Conservation (phyloP, 2,888 invertebrate species). For the Coelopa pilipes region DNA sequence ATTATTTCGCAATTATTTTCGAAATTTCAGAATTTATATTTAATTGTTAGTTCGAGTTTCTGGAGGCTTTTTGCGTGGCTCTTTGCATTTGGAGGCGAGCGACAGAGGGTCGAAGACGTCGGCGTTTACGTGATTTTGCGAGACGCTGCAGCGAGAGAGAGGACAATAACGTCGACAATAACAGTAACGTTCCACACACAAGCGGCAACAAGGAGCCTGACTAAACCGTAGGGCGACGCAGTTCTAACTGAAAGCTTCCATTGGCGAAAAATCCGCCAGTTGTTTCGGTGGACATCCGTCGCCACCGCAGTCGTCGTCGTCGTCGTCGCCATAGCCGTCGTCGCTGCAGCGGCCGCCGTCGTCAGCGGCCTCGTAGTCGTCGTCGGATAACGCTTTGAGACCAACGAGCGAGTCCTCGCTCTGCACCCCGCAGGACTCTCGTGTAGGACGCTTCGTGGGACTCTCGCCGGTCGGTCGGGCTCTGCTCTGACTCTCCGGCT, state of each 20-base stretch:
- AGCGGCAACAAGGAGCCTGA: constrained; percentile 52
- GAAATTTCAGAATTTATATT: too few relatives aligned
- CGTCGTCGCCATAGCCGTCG: constrained; percentile 42
- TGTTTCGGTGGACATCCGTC: constrained; percentile 43
- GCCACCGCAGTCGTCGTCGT: constrained; percentile 35
- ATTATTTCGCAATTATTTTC: too few relatives aligned
- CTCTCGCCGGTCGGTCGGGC: too few relatives aligned
- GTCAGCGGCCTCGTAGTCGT: constrained; percentile 29
- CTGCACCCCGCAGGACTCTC: constrained; percentile 33
- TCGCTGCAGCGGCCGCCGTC: constrained; percentile 38
- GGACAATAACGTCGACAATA: constrained; percentile 1
- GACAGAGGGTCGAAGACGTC: too few relatives aligned
- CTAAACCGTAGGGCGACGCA: constrained; percentile 68
- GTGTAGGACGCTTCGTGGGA: not conserved
- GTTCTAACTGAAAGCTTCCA: constrained; percentile 67
- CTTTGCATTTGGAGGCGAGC: too few relatives aligned
- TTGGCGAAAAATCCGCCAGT: constrained; percentile 52
- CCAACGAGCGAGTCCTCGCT: constrained; percentile 31
- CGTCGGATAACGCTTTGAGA: constrained; percentile 15
- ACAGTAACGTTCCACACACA: constrained; percentile 10
- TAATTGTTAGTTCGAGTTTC: too few relatives aligned
- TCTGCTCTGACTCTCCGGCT: too few relatives aligned
- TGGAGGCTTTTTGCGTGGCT: too few relatives aligned
- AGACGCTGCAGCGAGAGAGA: not conserved
- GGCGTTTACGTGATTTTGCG: not conserved